Evolutionary conservation across 1,140 invertebrate species (phyloP), one percentile per base, ranked within the genome.

Genomic region (Monomorium pharaonis): DNA sequence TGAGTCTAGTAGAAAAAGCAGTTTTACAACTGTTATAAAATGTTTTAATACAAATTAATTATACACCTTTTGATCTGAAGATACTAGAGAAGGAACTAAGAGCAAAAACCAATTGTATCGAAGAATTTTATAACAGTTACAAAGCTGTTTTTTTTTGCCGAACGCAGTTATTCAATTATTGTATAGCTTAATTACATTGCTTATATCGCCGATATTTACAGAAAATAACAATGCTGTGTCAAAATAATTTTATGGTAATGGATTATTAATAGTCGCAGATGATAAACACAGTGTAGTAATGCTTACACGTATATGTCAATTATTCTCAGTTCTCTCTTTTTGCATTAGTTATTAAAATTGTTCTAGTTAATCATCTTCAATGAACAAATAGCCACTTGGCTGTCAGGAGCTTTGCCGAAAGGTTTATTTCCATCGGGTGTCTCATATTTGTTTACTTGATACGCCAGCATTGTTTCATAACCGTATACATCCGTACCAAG

Each of bases 361-460:
- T 18, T 60, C 78, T 65, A 90, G 2, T 78, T 21, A 16, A 90
- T 89, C 88, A 90, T 92, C 95, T 98, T 98, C 96, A 97, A 98
- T 70, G 97, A 97, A 16, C 97, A 97, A 77, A 97, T 94, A 14
- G 97, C 97, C 91, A 96, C 94, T 94, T 98, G 97, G 75, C 96
- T 95, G 89, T 98, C 97, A 0, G 97, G 96, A 4, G 98, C 98
- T 86, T 96, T 94, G 0, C 95, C 96, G 90, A 98, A 98, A 12
- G 97, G 97, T 91, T 96, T 96, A 1, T 95, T 96, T n/a, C 97
- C 97, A 92, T 98, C 97, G 1, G 95, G 92, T 60, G 97, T 96
- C 0, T 97, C 94, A 92, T 97, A 98, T 90, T 97, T 95, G 91
- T 98, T 98, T 7, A 98, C 97, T 95, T 98, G 97, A 92, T 97